Base-by-base conservation (phyloP, 2,888 invertebrate genomes). In the Agrochola lota region DNA sequence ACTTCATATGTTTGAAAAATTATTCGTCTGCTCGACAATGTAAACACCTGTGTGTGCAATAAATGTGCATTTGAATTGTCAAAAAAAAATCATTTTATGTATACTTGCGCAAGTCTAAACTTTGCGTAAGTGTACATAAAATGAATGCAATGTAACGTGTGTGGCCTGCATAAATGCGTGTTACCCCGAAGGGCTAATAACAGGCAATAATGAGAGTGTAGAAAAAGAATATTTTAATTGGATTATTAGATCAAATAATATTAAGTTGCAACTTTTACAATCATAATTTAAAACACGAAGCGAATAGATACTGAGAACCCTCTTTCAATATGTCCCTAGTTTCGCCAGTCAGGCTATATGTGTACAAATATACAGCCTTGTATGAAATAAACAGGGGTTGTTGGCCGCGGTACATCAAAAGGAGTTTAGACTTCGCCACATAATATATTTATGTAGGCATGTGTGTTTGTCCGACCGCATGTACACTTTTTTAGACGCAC, bases 401-500 rank as follows among this genome's bases (percentile, higher is more conserved):
- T 87, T 87, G 90, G 85, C 88, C 89, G 84, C 87, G 87, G 88
- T 85, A 91, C 88, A 92, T 93, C 92, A 93, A 93, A 93, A 90
- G 90, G 86, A 89, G 82, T 78, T 87, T 71, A 69, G 80, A 85
- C 87, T 89, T 87, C 86, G 52, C 86, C 89, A 90, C 87, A 88
- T 81, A 64, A 80, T 81, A 75, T 74, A 81, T 63, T 15, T 71
- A 84, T 80, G 70, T 89, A 80, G 55, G 59, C 35, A 74, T 70
- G 66, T 84, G 85, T 79, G 89, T 86, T 87, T 91, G 90, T 88
- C 90, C 88, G 89, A 86, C 88, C 90, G 91, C 90, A 88, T 91
- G 91, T 90, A 91, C 89, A 91, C 90, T 92, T 93, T 83, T 93
- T 94, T 92, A 92, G 89, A 91, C 93, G 93, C 93, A 93, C 95